Evolutionary conservation across 2,113 vertebrate genomes (phyloP), one percentile per base, ranked within the genome.

Genomic region (Hippoglossus stenolepis): DNA sequence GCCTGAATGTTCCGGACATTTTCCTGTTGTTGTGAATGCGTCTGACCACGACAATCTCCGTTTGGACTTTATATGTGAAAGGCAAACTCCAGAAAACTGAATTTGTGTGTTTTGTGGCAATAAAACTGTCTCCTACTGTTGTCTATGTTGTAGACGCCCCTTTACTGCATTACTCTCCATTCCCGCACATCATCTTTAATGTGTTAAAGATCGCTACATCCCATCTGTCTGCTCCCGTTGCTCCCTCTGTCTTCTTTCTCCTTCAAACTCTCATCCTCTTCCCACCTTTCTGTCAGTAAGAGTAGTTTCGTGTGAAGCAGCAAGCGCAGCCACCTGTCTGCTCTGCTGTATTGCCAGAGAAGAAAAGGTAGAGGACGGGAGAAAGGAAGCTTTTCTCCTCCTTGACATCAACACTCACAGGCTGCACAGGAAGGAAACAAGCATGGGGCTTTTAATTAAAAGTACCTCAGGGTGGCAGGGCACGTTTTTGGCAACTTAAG

Each of bases 361-460:
- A 24, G 18, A 31, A 40, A 43, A 56, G 38, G 60, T 61, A 49
- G 24, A 15, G 69, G 70, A n/a, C 21, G 3, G 28, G n/a, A 71
- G 65, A 65, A 65, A 63, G 62, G 31, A 38, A 60, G 61, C 58
- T 75, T 65, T 59, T 75, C 43, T 70, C 18, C 31, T 57, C 4
- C 31, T 18, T 61, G 57, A 66, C 75, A 73, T 73, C 77, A 56
- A 60, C 56, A 13, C 38, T 57, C n/a, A 13, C 62, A 69, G 51
- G 43, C 65, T 60, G 71, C 70, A 62, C 65, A 73, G 82, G 66
- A 75, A 84, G 75, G 67, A 70, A 68, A 70, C 57, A 73, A 26
- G 73, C 56, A 66, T 67, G 82, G 74, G 79, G 80, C 63, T 75
- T 87, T 92, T 90, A 92, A 93, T 92, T 87, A 90, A 88, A 84